Base-by-base conservation (phyloP, 2,113 vertebrate species). In the Actenoides lindsayi region DNA sequence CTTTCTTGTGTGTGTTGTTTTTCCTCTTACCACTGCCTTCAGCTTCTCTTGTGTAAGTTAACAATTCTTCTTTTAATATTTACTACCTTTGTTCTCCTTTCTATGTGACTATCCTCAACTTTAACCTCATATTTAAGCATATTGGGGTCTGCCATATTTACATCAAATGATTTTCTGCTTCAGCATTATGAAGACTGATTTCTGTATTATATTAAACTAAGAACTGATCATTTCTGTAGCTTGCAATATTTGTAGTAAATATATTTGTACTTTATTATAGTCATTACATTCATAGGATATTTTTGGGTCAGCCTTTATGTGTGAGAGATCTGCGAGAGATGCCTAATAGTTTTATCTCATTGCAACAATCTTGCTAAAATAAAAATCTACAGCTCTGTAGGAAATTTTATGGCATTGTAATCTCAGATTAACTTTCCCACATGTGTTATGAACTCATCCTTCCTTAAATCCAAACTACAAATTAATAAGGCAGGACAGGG, bases 71-170 rank as follows among this genome's bases (percentile, higher is more conserved):
- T 94, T 11, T 46, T 50, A 31, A 42, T 60, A 93, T 95, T 92
- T 82, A 65, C 69, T 87, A 37, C 18, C 25, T 68, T 67, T 82
- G 1, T 56, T 93, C 91, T 89, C 51, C 59, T 48, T 59, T 35
- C 59, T 59, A 3, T 35, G 8, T 31, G 12, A 80, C 48, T 75
- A 21, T 25, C 37, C 44, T 54, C 63, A 83, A 41, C 20, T 87
- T 95, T 78, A 89, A 92, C 48, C 20, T 48, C 35, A 44, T 56
- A 67, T 78, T 89, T 87, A 88, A 94, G 56, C 80, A 92, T 73
- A 94, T 19, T 68, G 79, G 48, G 28, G 9, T 71, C 62, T 57
- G 44, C 75, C 59, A 31, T 54, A 20, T 13, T 65, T 78, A 28
- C 3, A 6, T 67, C n/a, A 51, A 35, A 83, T 81, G 13, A 44